phyloP scores from a whole-genome alignment of 1,140 invertebrate genomes.

The Bombyx mandarina region DNA sequence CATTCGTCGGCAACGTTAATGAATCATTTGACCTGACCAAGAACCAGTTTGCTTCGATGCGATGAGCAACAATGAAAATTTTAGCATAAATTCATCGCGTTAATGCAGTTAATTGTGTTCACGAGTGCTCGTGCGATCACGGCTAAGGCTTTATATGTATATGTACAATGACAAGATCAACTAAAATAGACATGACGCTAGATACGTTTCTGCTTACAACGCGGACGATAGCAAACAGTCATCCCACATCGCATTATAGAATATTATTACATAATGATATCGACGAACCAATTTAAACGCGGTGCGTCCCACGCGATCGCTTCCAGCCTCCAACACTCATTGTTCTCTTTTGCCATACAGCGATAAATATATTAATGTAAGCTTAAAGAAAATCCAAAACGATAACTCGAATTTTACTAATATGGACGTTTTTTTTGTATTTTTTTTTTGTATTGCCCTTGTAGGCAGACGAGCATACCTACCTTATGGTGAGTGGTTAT shows the following conservation, averaged over 20 bases:
- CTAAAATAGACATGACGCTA: constrained; percentile 49
- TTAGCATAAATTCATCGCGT: constrained; percentile 15
- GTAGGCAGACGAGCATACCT: too few species aligned
- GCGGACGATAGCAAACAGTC: constrained; percentile 18
- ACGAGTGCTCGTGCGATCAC: neutral
- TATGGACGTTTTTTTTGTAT: too few species aligned
- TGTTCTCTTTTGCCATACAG: constrained; percentile 12
- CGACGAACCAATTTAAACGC: constrained; percentile 28
- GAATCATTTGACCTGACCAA: neutral
- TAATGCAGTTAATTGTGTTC: constrained; percentile 6
- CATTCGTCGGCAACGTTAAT: too few species aligned
- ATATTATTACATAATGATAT: constrained; percentile 27
- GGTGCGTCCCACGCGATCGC: constrained; percentile 20
- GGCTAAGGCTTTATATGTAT: too few species aligned
- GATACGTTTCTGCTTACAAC: neutral
- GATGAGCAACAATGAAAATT: constrained; percentile 8
- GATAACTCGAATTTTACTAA: too few species aligned
- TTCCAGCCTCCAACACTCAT: constrained; percentile 9
- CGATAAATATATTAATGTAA: constrained; percentile 1
- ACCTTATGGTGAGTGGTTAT: too few species aligned
- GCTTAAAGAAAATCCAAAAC: too few species aligned
- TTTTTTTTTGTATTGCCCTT: too few species aligned
- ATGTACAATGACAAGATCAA: constrained; percentile 1
- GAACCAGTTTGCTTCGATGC: constrained; percentile 12
- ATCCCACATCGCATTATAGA: constrained; percentile 28